Conservation (phyloP, 2,797 vertebrate genomes). For the Poeciliopsis presidionis region DNA sequence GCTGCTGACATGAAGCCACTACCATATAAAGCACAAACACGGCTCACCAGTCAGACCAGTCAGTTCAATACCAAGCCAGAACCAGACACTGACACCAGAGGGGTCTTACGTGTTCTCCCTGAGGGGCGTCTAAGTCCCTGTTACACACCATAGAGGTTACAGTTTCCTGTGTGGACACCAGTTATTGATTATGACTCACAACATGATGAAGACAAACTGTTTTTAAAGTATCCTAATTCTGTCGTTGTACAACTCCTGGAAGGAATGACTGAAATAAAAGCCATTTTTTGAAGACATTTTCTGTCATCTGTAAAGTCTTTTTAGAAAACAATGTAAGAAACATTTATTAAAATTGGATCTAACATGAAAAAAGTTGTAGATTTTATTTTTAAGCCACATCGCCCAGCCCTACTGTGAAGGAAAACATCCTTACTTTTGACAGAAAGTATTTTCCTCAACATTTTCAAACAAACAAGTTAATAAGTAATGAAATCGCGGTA, state of each 20-base stretch:
- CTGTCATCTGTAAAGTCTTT: too few relatives aligned
- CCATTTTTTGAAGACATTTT: too few relatives aligned
- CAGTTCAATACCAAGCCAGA: constrained; percentile 6
- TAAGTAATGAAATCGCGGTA: constrained; percentile 46
- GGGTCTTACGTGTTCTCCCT: constrained; percentile 79
- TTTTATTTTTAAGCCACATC: too few relatives aligned
- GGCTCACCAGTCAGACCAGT: constrained; percentile 8
- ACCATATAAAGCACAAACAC: constrained; percentile 18
- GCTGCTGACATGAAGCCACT: constrained; percentile 12
- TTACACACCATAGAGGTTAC: constrained; percentile 56
- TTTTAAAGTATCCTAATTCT: not conserved
- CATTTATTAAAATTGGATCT: too few relatives aligned
- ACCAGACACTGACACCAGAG: constrained; percentile 32
- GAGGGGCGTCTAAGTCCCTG: constrained; percentile 65
- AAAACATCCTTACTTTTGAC: not conserved
- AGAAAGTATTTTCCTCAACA: not conserved
- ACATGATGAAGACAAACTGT: constrained; percentile 10
- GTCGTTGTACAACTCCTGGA: too few relatives aligned
- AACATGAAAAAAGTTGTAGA: too few relatives aligned
- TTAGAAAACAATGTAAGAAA: too few relatives aligned
- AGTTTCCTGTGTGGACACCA: constrained; percentile 76
- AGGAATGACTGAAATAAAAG: too few relatives aligned
- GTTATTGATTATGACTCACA: constrained; percentile 43
- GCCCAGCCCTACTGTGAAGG: not conserved
- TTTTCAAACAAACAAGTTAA: not conserved